Evolutionary conservation across 1,140 invertebrate genomes (phyloP).

Genomic region (Stenopsyche tienmushanensis): DNA sequence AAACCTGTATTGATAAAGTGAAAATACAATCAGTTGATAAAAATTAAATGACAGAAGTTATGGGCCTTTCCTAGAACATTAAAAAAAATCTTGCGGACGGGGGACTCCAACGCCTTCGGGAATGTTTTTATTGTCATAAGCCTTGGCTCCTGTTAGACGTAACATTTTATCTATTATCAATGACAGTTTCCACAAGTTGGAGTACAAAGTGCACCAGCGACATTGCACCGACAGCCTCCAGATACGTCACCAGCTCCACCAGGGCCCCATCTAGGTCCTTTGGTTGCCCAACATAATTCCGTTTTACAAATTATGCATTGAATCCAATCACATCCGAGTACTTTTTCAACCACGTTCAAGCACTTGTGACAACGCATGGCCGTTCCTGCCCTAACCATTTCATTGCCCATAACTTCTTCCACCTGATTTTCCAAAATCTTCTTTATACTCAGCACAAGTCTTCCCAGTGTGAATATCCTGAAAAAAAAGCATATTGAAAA

Average conservation of each 20-base stretch:
- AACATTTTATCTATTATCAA: too few species aligned
- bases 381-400: too few species aligned
- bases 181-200: neutral
- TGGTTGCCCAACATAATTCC: neutral
- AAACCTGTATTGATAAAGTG: too few species aligned
- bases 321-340: neutral
- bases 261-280: neutral
- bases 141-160: too few species aligned
- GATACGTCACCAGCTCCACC: neutral
- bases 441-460: neutral
- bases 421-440: too few species aligned
- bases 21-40: too few species aligned
- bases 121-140: too few species aligned
- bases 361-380: neutral
- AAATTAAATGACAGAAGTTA: too few species aligned
- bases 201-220: neutral
- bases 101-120: too few species aligned
- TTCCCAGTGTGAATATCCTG: neutral
- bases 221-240: neutral
- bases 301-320: neutral
- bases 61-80: too few species aligned
- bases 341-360: neutral
- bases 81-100: too few species aligned
- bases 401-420: too few species aligned
- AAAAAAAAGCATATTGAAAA: neutral